A percentile compares a stretch with the other conserved stretches of the same genome.
phyloP scores from a whole-genome alignment of 2,113 vertebrate species.

The Rafetus swinhoei region DNA sequence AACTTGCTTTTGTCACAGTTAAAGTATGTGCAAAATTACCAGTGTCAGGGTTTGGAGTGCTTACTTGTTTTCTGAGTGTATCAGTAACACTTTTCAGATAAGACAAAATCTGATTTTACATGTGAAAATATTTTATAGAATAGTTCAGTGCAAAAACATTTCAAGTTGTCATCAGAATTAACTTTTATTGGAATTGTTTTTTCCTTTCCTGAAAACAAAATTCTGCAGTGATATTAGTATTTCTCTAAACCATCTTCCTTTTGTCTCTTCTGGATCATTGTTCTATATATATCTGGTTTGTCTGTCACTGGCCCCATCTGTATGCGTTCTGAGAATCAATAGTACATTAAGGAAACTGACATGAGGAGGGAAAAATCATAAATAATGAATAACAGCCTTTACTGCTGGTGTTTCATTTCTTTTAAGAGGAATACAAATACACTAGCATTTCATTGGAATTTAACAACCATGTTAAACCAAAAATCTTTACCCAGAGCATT shows the following conservation, averaged over 20 bases:
- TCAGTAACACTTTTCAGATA: neutral
- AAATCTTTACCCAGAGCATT: constrained; percentile 28
- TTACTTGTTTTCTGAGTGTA: neutral
- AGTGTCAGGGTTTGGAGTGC: neutral
- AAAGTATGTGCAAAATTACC: neutral
- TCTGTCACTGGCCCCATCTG: constrained; percentile 60
- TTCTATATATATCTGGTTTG: constrained; percentile 23
- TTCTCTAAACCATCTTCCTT: constrained; percentile 2
- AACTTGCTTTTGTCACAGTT: neutral
- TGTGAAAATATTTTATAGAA: neutral
- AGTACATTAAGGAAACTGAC: constrained; percentile 83
- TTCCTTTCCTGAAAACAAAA: neutral
- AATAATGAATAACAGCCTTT: constrained; percentile 86
- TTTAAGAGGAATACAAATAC: constrained; percentile 62
- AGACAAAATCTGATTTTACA: neutral
- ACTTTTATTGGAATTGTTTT: neutral
- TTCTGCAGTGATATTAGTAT: neutral
- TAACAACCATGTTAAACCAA: constrained; percentile 26
- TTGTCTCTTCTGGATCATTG: constrained; percentile 27
- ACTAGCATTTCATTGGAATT: too few species aligned
- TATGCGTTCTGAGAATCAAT: constrained; percentile 82
- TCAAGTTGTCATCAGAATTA: neutral
- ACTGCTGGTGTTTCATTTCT: constrained; percentile 70
- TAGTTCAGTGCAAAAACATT: neutral
- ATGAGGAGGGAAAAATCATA: constrained; percentile 84